phyloP scores from a whole-genome alignment of 2,888 invertebrate species.

The Trileptium ribeirensis region DNA sequence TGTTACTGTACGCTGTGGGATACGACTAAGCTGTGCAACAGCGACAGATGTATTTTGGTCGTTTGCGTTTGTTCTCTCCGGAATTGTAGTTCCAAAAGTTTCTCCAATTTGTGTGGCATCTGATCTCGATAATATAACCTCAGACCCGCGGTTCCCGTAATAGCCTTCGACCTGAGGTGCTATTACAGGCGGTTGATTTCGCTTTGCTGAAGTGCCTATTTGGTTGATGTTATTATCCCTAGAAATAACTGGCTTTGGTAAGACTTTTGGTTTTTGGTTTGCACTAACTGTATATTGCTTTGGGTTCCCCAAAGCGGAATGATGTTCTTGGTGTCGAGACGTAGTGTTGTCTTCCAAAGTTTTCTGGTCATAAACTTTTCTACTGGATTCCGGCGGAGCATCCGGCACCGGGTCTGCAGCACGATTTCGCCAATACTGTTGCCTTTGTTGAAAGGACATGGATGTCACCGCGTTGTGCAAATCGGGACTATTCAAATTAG shows the following conservation, averaged over 20 bases:
- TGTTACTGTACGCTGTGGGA: neutral
- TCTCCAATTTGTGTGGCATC: neutral
- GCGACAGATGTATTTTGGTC: too few relatives aligned
- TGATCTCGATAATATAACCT: neutral
- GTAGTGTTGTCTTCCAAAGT: neutral
- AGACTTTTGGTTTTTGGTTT: neutral
- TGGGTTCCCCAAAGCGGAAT: neutral
- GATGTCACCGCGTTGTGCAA: too few relatives aligned
- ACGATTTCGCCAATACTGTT: neutral
- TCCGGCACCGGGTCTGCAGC: neutral
- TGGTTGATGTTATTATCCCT: too few relatives aligned
- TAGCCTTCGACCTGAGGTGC: neutral
- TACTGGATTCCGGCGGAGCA: neutral
- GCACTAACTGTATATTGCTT: neutral
- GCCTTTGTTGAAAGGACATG: neutral
- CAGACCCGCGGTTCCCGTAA: too few relatives aligned
- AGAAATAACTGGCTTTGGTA: neutral
- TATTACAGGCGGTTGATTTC: neutral
- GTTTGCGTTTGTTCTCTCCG: too few relatives aligned
- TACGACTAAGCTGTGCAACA: neutral
- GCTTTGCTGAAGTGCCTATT: too few relatives aligned
- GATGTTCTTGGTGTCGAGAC: too few relatives aligned
- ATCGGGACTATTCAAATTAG: neutral
- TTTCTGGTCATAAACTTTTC: too few relatives aligned
- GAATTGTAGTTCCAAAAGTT: neutral